Percentiles rank a stretch among this genome's conserved stretches.
phyloP scores from a whole-genome alignment of 2,797 vertebrate species.

The Siniperca obscura region DNA sequence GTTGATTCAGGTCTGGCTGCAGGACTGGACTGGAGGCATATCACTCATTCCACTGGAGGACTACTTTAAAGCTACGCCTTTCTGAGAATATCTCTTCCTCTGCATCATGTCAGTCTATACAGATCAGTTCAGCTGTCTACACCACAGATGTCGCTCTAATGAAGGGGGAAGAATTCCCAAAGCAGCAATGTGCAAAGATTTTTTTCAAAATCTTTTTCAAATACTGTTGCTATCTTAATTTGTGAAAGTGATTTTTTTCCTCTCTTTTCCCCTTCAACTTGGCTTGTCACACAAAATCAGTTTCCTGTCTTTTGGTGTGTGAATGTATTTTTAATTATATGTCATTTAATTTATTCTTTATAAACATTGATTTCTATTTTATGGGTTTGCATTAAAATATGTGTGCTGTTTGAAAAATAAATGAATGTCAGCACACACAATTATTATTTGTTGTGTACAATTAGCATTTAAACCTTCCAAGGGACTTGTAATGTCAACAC shows the following conservation, averaged over 20 bases:
- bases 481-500: not conserved
- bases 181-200: constrained; percentile 14
- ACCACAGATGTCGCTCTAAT: not conserved
- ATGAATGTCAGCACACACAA: constrained; percentile 39
- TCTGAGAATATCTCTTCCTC: constrained; percentile 58
- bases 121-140: constrained; percentile 28
- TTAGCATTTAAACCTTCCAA: not conserved
- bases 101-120: not conserved
- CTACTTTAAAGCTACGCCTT: constrained; percentile 84
- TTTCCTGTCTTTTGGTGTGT: constrained; percentile 26
- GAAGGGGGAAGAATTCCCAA: not conserved
- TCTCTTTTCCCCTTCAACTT: not conserved
- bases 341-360: constrained; percentile 27
- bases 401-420: constrained; percentile 45
- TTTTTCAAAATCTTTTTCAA: constrained; percentile 4
- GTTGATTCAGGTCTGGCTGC: constrained; percentile 83
- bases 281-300: constrained; percentile 1
- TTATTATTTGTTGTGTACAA: constrained; percentile 4
- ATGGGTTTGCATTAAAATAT: constrained; percentile 23
- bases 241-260: not conserved
- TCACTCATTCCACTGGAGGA: constrained; percentile 81
- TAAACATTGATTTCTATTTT: constrained; percentile 14
- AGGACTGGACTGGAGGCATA: constrained; percentile 83
- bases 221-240: constrained; percentile 24
- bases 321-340: constrained; percentile 55